Base-by-base conservation (phyloP, 2,888 invertebrate species). In the Philopedon plagiatum region DNA sequence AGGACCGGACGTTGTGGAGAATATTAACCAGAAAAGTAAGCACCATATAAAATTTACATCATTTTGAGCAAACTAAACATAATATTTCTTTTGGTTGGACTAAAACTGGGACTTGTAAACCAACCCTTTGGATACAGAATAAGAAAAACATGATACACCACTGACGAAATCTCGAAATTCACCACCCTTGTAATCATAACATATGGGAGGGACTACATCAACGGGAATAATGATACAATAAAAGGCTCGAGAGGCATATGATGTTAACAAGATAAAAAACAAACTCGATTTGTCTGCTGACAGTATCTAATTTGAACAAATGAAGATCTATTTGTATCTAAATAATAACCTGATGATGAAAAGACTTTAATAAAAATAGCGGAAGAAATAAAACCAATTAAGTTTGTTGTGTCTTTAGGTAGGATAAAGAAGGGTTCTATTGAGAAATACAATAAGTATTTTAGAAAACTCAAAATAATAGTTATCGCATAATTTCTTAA, bases 261-360 rank as follows among this genome's bases (percentile, higher is more conserved):
- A 76, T 77, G 77, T 76, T 78, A 78, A 77, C 77, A 77, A 78
- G 78, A 78, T 76, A 78, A 77, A 75, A 77, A 74, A 73, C 69
- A 71, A 71, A 66, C 72, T 72, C 62, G 72, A 71, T 76, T 76
- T 74, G 74, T 72, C 72, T 69, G 69, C 72, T 73, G 76, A 69
- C 75, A 67, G 66, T 69, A 66, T 69, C 65, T 75, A 69, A 75
- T 75, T 71, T 65, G 62, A 66, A 71, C 71, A 73, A 71, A 73
- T 71, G 70, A 70, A 69, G 64, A 71, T 66, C 63, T 72, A 62
- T 60, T 46, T 60, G 60, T 56, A 54, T 65, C 46, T 34, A 37
- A 29, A 64, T 60, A 21, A 71, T 39, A 39, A 58, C 23, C 49
- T 26, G 44, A 34, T 26, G 44, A 34, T 57, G 65, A 66, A 61